Percentiles rank a stretch among this genome's conserved stretches.
phyloP scores from a whole-genome alignment of 2,113 vertebrate genomes.

The Syngnathus scovelli region DNA sequence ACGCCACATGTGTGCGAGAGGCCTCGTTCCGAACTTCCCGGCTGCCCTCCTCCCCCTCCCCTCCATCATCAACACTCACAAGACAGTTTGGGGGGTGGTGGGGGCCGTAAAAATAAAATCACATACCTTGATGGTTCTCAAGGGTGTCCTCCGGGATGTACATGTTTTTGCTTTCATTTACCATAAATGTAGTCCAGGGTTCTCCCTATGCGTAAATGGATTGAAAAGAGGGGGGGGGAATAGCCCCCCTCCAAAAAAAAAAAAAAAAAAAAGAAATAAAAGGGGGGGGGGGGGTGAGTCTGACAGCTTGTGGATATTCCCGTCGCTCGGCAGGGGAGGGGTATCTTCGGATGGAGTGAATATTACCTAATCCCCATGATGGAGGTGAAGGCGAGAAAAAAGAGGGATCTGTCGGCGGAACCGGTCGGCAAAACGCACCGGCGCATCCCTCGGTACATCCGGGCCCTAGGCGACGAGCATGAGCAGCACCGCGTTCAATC shows the following conservation, averaged over 20 bases:
- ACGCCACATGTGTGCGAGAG: conserved; percentile 40
- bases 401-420: conserved; percentile 66
- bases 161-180: conserved; percentile 75
- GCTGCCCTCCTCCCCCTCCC: neutral
- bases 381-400: conserved; percentile 66
- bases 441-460: conserved; percentile 72
- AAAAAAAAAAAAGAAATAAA: conserved; percentile 29
- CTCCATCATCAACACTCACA: neutral
- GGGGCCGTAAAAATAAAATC: conserved; percentile 21
- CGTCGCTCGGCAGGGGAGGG: conserved; percentile 53
- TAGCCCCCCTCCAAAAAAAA: conserved; percentile 55
- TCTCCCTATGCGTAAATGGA: conserved; percentile 61
- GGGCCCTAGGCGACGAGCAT: conserved; percentile 65
- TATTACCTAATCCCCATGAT: conserved; percentile 74
- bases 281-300: conserved; percentile 25
- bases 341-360: conserved; percentile 60
- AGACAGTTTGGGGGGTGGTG: conserved; percentile 23
- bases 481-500: conserved; percentile 63
- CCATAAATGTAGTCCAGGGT: conserved; percentile 70
- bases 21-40: conserved; percentile 43
- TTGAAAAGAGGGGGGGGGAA: conserved; percentile 23
- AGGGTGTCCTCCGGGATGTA: conserved; percentile 72
- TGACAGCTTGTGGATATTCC: conserved; percentile 63
- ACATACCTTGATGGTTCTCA: conserved; percentile 73
- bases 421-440: conserved; percentile 67